Evolutionary conservation across 2,888 invertebrate species (phyloP).

Genomic region (Melinaea menophilus): DNA sequence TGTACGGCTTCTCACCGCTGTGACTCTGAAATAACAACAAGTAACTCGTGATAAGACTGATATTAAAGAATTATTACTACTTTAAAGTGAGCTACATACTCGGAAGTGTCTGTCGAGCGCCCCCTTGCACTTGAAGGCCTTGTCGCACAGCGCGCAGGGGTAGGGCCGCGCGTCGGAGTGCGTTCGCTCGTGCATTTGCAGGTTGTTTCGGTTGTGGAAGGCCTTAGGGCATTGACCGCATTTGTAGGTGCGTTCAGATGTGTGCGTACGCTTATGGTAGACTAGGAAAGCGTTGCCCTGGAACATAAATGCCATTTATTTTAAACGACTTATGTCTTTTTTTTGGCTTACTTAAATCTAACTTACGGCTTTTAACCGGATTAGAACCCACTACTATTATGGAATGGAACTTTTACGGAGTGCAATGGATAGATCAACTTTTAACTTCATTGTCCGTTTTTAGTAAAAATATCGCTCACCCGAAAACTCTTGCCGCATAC

Average conservation of each 20-base stretch:
- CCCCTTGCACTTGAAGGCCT: constrained; percentile 66
- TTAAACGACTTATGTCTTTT: no score
- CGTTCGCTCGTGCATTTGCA: constrained; percentile 63
- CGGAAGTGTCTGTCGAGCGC: constrained; percentile 61
- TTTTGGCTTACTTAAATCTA: no score
- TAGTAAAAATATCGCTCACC: constrained; percentile 40
- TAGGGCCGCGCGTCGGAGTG: constrained; percentile 62
- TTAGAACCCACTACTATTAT: no score
- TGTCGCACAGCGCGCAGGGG: constrained; percentile 56
- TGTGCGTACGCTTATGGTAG: constrained; percentile 67
- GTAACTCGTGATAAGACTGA: not conserved
- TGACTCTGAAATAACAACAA: constrained; percentile 41
- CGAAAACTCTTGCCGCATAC: constrained; percentile 68
- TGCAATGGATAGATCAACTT: no score
- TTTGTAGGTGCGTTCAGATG: constrained; percentile 51
- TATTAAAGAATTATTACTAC: not conserved
- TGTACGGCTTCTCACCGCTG: constrained; percentile 61
- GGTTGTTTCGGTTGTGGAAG: constrained; percentile 63
- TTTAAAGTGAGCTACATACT: constrained; percentile 34
- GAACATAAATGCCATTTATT: not conserved
- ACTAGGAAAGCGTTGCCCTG: constrained; percentile 64
- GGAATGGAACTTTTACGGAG: no score
- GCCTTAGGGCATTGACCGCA: constrained; percentile 60
- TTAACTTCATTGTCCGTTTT: no score
- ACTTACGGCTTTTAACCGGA: no score